Base-by-base conservation (phyloP, 2,888 invertebrate species). In the Ametastegia equiseti region DNA sequence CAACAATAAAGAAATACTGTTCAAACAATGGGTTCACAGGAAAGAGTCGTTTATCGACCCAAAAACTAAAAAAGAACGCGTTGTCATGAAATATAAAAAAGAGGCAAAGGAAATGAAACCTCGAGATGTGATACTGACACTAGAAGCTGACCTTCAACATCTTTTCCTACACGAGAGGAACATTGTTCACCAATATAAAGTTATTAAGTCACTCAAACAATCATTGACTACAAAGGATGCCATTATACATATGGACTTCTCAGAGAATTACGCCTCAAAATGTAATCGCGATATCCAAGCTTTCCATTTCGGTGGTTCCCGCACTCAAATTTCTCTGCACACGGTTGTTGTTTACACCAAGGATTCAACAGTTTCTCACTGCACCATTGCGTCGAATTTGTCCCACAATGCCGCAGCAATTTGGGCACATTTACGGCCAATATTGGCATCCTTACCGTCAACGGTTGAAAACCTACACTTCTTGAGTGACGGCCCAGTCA, bases 241-340 rank as follows among this genome's bases (percentile, higher is more conserved):
- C 1, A 54, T 54, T 6, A 54, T 54, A 54, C 50, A 54, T 27
- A 82, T 83, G 83, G 83, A 83, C 23, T 81, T 81, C 47, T 81
- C 60, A 11, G 60, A 60, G 15, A 42, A 92, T 81, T 91, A 87
- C 84, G 81, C 79, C 6, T 85, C 87, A 47, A 89, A 89, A 83
- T 89, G 89, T 84, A 83, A 82, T 69, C 75, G 86, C 79, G 91
- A 91, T 83, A 89, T 91, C 60, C 91, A 92, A 81, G 84, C 88
- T 9, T 87, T 88, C 80, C 90, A 90, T 87, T 90, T 91, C 84
- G 89, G 89, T 7, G 90, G 89, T 36, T 90, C 89, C 15, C 78
- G 89, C 42, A 79, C 65, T 30, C 89, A 90, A 83, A 84, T 90
- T 5, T 88, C 87, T 78, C 84, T 91, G 33, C 91, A 91, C 82